Evolutionary conservation across 2,113 vertebrate genomes (phyloP).

Genomic region (Noctilio leporinus): DNA sequence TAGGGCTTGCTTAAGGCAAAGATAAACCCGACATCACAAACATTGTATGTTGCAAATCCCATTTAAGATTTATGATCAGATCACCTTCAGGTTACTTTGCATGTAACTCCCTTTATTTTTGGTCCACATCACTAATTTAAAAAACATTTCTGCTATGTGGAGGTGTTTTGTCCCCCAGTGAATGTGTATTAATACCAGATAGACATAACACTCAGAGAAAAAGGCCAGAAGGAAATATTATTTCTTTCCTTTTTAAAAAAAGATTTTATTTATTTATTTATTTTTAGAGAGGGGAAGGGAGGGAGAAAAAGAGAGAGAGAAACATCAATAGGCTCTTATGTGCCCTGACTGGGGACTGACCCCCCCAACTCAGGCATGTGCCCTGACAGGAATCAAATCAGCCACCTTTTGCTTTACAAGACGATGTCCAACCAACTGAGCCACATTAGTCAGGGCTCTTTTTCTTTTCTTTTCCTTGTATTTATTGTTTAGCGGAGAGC

Average conservation of each 20-base stretch:
- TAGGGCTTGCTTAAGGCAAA: too few species aligned
- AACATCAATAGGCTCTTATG: too few species aligned
- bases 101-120: neutral
- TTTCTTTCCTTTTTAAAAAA: neutral
- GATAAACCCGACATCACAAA: too few species aligned
- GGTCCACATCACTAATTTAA: neutral
- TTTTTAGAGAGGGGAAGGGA: too few species aligned
- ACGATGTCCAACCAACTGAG: too few species aligned
- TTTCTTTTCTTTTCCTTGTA: neutral
- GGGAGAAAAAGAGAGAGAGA: too few species aligned
- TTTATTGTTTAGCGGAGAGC: neutral
- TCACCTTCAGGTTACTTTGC: neutral
- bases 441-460: too few species aligned
- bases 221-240: neutral
- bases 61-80: neutral
- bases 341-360: too few species aligned
- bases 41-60: neutral
- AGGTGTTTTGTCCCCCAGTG: neutral
- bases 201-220: neutral
- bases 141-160: neutral
- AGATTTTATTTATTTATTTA: too few species aligned
- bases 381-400: too few species aligned
- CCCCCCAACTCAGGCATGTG: too few species aligned
- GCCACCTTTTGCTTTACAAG: too few species aligned
- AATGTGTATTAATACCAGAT: neutral